phyloP scores from a whole-genome alignment of 2,888 invertebrate genomes.

The Phanerotoma sp. region DNA sequence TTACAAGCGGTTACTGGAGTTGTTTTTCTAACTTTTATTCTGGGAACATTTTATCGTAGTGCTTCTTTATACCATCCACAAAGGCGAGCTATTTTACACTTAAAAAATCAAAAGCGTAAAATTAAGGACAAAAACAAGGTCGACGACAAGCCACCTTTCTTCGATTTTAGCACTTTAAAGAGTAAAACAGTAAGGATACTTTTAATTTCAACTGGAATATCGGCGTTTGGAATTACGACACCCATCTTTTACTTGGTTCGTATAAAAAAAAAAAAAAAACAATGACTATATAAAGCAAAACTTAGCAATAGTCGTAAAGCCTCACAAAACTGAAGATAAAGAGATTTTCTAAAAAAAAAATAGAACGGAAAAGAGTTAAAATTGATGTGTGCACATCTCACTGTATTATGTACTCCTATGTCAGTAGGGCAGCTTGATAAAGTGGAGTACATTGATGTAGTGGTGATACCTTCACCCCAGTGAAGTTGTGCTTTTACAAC shows the following conservation, averaged over 20 bases:
- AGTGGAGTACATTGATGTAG: too few species aligned
- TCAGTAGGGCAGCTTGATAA: too few species aligned
- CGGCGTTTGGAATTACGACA: constrained; percentile 81
- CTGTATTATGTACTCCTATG: too few species aligned
- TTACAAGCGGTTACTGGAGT: constrained; percentile 84
- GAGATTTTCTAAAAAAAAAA: too few species aligned
- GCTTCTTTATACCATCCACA: constrained; percentile 88
- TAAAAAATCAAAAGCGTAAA: constrained; percentile 85
- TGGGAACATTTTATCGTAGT: constrained; percentile 85
- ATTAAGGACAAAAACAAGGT: constrained; percentile 76
- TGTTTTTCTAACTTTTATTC: constrained; percentile 78
- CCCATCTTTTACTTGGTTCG: constrained; percentile 78
- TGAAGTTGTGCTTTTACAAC: too few species aligned
- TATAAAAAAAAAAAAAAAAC: constrained; percentile 6
- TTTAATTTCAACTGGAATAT: constrained; percentile 76
- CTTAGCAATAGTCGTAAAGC: too few species aligned
- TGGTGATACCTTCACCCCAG: too few species aligned
- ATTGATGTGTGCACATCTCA: too few species aligned
- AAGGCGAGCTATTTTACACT: constrained; percentile 80
- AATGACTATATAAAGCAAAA: too few species aligned
- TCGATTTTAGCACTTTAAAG: constrained; percentile 81
- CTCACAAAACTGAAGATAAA: too few species aligned
- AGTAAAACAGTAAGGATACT: constrained; percentile 84
- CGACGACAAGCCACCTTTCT: constrained; percentile 81
- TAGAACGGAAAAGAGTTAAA: too few species aligned